Percentiles rank a stretch among this genome's conserved stretches.
Conservation (phyloP, 2,113 vertebrate genomes). For the Nannobrachium achirus region DNA sequence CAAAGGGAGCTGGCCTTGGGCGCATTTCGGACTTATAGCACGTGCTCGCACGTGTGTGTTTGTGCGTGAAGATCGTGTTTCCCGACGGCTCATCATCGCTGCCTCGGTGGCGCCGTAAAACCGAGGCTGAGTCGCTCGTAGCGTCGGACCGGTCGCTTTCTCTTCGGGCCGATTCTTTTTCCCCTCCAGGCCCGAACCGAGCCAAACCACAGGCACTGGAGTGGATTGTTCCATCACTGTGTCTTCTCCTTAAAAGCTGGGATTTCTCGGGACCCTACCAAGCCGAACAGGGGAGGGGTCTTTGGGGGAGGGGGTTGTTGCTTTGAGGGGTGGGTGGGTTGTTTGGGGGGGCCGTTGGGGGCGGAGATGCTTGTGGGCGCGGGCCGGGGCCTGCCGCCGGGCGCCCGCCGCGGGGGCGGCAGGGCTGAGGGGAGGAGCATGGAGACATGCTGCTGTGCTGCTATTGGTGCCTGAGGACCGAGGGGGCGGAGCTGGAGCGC, state of each 20-base stretch:
- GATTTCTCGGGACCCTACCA: neutral
- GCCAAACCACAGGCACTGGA: neutral
- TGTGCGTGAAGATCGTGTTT: neutral
- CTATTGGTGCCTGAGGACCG: conserved; percentile 88
- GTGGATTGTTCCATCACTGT: too few relatives aligned
- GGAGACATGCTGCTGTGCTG: conserved; percentile 89
- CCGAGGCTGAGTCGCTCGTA: conserved; percentile 1
- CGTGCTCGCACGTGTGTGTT: neutral
- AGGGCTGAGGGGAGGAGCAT: conserved; percentile 64
- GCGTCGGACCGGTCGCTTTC: conserved; percentile 24
- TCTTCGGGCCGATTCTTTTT: conserved; percentile 20
- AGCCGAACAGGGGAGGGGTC: neutral
- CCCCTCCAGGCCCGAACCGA: neutral
- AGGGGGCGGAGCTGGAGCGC: conserved; percentile 85
- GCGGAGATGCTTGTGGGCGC: conserved; percentile 59
- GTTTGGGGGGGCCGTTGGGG: too few relatives aligned
- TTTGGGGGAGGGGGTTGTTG: neutral
- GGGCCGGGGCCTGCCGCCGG: conserved; percentile 48
- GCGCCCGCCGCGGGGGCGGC: neutral
- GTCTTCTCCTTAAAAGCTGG: neutral
- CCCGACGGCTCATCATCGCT: neutral
- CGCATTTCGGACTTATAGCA: neutral
- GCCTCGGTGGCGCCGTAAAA: neutral
- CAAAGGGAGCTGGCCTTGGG: neutral
- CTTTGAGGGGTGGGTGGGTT: too few relatives aligned